Evolutionary conservation across 2,113 vertebrate species (phyloP).

Genomic region (Capra hircus): DNA sequence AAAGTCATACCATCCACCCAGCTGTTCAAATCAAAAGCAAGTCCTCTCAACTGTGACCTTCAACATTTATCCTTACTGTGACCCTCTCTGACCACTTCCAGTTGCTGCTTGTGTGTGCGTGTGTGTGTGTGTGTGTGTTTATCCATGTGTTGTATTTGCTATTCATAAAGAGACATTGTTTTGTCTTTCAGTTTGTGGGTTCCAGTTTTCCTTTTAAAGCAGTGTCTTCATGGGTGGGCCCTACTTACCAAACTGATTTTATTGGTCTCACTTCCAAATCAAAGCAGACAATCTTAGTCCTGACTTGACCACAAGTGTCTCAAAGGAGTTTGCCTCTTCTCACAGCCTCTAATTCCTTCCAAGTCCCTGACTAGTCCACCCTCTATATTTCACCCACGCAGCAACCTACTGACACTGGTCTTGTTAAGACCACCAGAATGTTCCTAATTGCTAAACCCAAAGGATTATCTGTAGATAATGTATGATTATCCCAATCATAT

Average conservation of each 20-base stretch:
- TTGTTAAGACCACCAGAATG: neutral
- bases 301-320: neutral
- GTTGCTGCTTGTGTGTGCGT: neutral
- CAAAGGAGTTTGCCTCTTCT: neutral
- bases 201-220: neutral
- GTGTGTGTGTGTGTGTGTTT: neutral
- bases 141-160: neutral
- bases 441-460: neutral
- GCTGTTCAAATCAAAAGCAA: neutral
- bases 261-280: neutral
- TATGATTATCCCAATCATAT: neutral
- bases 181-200: neutral
- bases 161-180: neutral
- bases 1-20: neutral
- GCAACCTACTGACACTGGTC: neutral
- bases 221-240: neutral
- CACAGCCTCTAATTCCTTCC: neutral
- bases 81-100: neutral
- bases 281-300: neutral
- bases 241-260: neutral
- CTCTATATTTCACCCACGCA: neutral
- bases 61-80: neutral
- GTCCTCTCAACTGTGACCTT: neutral
- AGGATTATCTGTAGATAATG: neutral
- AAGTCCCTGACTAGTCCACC: neutral